Evolutionary conservation across 2,888 invertebrate species (phyloP).

Genomic region (Lasioglossum malachurum): DNA sequence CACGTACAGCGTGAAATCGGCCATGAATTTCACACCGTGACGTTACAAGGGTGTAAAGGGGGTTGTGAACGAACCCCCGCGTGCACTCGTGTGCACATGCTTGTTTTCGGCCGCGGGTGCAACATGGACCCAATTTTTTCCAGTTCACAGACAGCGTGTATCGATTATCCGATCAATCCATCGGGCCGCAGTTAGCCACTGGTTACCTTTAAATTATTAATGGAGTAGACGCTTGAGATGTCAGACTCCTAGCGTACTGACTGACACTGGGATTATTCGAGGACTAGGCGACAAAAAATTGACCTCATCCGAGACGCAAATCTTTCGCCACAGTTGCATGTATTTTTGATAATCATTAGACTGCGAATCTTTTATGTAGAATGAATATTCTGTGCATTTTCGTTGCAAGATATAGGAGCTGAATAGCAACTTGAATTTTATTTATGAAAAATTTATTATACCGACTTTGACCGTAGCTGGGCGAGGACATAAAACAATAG

Average conservation of each 20-base stretch:
- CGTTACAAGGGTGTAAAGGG: background rate
- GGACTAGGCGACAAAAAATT: background rate
- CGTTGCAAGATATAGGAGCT: no score
- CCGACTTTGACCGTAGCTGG: no score
- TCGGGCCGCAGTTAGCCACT: slow-evolving; percentile 12
- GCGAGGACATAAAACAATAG: no score
- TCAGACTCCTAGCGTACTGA: background rate
- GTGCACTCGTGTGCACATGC: slow-evolving; percentile 21
- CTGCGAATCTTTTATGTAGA: background rate
- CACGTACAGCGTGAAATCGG: slow-evolving; percentile 20
- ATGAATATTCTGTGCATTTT: background rate
- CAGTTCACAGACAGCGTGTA: slow-evolving; percentile 47
- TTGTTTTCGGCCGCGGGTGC: slow-evolving; percentile 35
- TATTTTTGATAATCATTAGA: background rate
- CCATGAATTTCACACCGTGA: slow-evolving; percentile 22
- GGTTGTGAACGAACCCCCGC: slow-evolving; percentile 5
- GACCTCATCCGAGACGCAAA: background rate
- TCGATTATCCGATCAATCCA: slow-evolving; percentile 50
- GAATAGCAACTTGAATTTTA: no score
- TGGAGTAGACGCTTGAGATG: background rate
- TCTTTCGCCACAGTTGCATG: background rate
- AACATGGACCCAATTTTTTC: slow-evolving; percentile 43
- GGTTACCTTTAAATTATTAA: slow-evolving; percentile 32
- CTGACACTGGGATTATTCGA: background rate
- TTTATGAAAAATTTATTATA: no score